Evolutionary conservation across 1,140 invertebrate species (phyloP).

Genomic region (Littorina saxatilis): DNA sequence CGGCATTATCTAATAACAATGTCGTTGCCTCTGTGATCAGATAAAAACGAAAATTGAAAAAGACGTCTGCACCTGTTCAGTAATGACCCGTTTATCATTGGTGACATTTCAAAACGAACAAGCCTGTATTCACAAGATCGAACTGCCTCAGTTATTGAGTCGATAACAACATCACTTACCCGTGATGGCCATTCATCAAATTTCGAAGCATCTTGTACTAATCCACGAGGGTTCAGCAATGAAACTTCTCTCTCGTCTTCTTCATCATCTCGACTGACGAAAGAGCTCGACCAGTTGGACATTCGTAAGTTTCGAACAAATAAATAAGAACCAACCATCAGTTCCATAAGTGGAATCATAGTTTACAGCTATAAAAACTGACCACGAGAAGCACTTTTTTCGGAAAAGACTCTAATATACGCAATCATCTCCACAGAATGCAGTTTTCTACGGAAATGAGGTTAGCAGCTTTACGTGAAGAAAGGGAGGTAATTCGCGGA

Average conservation of each 20-base stretch:
- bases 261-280: conserved; percentile 9
- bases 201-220: conserved; percentile 12
- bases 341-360: too few species aligned
- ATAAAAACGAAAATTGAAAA: not conserved
- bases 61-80: too few species aligned
- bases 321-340: too few species aligned
- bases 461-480: not conserved
- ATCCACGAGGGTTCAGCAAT: not conserved
- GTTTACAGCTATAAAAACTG: too few species aligned
- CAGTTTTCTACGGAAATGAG: not conserved
- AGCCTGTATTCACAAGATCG: not conserved
- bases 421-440: not conserved
- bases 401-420: too few species aligned
- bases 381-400: too few species aligned
- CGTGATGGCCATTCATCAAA: conserved; percentile 25
- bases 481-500: not conserved
- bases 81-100: conserved; percentile 7
- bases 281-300: not conserved
- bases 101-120: not conserved
- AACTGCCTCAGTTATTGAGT: not conserved
- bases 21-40: too few species aligned
- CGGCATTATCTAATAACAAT: too few species aligned
- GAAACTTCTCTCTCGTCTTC: not conserved
- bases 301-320: not conserved
- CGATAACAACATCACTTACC: conserved; percentile 1